These are phyloP conservation scores for Drosophila pseudoananassae DNA, from an alignment of 1,140 invertebrate species.

Conservation along the genomic window DNA sequence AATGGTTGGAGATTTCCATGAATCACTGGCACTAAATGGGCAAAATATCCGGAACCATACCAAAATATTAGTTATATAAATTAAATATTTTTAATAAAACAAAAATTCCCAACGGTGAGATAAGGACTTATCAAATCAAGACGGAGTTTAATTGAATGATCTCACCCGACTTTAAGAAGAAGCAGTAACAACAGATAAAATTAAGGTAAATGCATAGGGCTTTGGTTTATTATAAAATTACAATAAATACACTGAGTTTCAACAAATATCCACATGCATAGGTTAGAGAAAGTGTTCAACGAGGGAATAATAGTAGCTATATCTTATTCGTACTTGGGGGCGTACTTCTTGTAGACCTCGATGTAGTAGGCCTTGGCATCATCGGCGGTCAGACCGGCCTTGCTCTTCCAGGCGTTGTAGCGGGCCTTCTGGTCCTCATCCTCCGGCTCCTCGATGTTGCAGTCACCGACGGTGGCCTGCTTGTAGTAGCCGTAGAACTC, in stretches of 20 bases:
- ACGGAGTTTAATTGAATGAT: slow-evolving; percentile 1
- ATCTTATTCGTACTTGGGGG: slow-evolving; percentile 78
- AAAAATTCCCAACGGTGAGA: background rate
- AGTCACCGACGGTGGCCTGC: slow-evolving; percentile 94
- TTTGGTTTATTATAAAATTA: slow-evolving; percentile 55
- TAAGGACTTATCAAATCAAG: slow-evolving; percentile 20
- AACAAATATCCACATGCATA: slow-evolving; percentile 24
- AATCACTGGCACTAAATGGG: background rate
- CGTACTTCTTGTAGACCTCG: slow-evolving; percentile 89
- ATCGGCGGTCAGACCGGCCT: slow-evolving; percentile 91
- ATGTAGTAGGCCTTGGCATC: slow-evolving; percentile 94
- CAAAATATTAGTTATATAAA: background rate
- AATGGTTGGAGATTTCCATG: background rate
- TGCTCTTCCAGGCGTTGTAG: slow-evolving; percentile 95
- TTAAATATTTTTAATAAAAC: slow-evolving; percentile 1
- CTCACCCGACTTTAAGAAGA: background rate
- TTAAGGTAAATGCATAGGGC: slow-evolving; percentile 35
- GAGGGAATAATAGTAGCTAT: slow-evolving; percentile 1
- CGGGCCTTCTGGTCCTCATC: slow-evolving; percentile 98
- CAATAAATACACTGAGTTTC: slow-evolving; percentile 45
- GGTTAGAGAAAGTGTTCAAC: slow-evolving; percentile 1
- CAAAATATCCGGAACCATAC: background rate
- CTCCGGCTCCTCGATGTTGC: slow-evolving; percentile 92
- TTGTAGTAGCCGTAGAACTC: slow-evolving; percentile 95
- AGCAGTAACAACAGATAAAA: background rate